Evolutionary conservation across 2,888 invertebrate genomes (phyloP).

Genomic region (Prenolepis imparis): DNA sequence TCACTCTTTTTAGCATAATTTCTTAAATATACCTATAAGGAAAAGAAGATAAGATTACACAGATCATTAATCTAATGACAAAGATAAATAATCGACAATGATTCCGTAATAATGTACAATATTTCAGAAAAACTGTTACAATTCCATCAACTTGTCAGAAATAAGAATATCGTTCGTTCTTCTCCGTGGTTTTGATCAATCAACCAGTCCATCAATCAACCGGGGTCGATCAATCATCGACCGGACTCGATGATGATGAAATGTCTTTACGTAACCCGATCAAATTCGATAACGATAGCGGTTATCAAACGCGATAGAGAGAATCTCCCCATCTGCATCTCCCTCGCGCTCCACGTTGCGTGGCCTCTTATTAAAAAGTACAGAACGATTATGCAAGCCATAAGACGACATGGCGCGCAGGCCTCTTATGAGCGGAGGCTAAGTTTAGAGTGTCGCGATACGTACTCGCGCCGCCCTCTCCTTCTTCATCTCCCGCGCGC

Average conservation of each 20-base stretch:
- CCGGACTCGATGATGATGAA: slow-evolving; percentile 12
- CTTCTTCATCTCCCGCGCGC: slow-evolving; percentile 64
- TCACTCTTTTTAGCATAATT: not conserved
- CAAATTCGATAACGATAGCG: slow-evolving; percentile 41
- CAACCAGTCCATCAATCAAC: not conserved
- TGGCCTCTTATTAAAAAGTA: slow-evolving; percentile 72
- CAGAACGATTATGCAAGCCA: slow-evolving; percentile 72
- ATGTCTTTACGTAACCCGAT: slow-evolving; percentile 47
- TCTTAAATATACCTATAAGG: not conserved
- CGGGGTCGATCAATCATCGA: not conserved
- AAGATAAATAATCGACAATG: not conserved
- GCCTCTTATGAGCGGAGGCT: slow-evolving; percentile 75
- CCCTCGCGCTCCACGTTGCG: not conserved
- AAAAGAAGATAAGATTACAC: not conserved
- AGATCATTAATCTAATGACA: not conserved
- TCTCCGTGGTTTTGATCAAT: not conserved
- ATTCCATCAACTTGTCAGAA: not conserved
- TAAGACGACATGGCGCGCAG: slow-evolving; percentile 53
- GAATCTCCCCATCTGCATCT: slow-evolving; percentile 71
- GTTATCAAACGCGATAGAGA: slow-evolving; percentile 60
- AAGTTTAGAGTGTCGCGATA: slow-evolving; percentile 78
- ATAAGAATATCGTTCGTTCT: not conserved
- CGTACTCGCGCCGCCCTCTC: slow-evolving; percentile 59
- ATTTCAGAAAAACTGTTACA: not conserved
- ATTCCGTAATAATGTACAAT: not conserved